Base-by-base conservation (phyloP, 2,888 invertebrate genomes). In the Helleia helle region DNA sequence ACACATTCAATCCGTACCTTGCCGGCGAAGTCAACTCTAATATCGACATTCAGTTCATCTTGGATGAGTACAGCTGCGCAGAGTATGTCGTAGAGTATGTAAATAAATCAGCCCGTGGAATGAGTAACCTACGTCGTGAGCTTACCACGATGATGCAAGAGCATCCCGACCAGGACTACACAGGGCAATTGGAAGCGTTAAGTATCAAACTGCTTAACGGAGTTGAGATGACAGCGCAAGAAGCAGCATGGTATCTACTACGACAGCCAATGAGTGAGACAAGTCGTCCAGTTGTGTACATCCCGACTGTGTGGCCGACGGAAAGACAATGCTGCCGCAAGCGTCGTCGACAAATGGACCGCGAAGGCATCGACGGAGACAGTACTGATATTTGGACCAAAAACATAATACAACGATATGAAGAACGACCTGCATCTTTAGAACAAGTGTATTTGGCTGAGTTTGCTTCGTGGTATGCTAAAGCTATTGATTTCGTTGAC, bases 341-440 rank as follows among this genome's bases (percentile, higher is more conserved):
- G 53, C 54, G 64, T 43, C 38, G 50, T 47, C 50, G 14, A 56
- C 56, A 56, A 46, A 58, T 65, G 47, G 59, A 72, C 51, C 50
- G 66, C 38, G 50, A 46, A 40, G 55, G 44, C 15, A 36, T 66
- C 37, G 62, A 56, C 34, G 66, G 52, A 42, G 55, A 65, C 52
- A 57, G 51, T 36, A 62, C 58, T 6, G 56, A 79, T 41, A 50
- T 75, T 18, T 74, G 72, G 70, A 71, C 61, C 43, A 62, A 69
- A 42, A 65, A 71, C 53, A 66, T 64, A 52, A 61, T 71, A 34
- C 65, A 70, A 38, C 66, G 65, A 38, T 75, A 75, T 47, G 58
- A 74, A 51, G 55, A 65, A 51, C 44, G 73, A 46, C 72, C 69
- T 37, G 51, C 54, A 44, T 56, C 61, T 39, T 48, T 75, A 4